These are phyloP conservation scores for Microplitis mediator DNA, from an alignment of 1,140 invertebrate genomes.

Conservation along the genomic window DNA sequence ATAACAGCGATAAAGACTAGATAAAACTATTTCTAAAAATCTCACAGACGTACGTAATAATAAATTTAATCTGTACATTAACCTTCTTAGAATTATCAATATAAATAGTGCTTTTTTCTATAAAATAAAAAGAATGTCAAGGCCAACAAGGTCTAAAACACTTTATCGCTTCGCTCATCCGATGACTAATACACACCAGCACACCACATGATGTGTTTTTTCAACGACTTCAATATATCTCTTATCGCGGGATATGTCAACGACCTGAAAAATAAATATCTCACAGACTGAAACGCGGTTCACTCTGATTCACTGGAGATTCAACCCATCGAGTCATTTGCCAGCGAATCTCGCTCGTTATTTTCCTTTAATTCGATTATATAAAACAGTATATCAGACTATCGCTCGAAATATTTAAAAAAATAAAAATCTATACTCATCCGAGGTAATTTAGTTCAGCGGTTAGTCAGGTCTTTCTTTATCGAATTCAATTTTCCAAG, in stretches of 20 bases:
- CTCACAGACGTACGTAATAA: background rate
- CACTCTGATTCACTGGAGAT: background rate
- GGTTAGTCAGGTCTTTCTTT: background rate
- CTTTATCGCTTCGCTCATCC: background rate
- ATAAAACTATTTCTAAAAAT: too few species aligned
- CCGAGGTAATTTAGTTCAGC: too few species aligned
- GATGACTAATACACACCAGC: background rate
- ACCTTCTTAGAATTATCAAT: background rate
- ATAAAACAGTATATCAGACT: background rate
- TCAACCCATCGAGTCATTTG: too few species aligned
- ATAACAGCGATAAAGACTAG: too few species aligned
- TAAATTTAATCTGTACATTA: background rate
- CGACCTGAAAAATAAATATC: conserved; percentile 1
- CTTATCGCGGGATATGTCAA: conserved; percentile 10
- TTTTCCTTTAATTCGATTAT: background rate
- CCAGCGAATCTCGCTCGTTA: too few species aligned
- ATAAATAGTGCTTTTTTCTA: background rate
- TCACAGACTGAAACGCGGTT: background rate
- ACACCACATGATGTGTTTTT: background rate
- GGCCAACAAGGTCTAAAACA: background rate
- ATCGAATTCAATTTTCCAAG: conserved; percentile 33
- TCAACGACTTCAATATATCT: background rate
- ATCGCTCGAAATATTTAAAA: background rate
- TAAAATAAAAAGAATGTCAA: conserved; percentile 14
- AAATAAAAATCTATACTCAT: background rate